Percentiles rank a stretch among this genome's conserved stretches.
Evolutionary conservation across 2,113 vertebrate species (phyloP).

Genomic region (Spea bombifrons): DNA sequence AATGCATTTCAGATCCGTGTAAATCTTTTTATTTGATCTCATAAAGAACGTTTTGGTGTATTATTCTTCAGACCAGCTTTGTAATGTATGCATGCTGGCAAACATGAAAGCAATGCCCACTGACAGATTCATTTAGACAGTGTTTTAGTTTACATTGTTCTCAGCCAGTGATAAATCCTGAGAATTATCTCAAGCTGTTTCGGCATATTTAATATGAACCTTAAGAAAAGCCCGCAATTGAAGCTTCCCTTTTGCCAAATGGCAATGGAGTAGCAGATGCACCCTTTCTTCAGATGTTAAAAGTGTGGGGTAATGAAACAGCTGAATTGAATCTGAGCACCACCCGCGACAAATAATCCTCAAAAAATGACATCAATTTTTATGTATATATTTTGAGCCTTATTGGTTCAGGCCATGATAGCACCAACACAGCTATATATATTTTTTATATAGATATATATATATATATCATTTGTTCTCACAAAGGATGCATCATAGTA

Average conservation of each 20-base stretch:
- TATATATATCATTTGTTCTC: no score
- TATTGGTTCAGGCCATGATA: no score
- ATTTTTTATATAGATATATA: no score
- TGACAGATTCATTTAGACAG: not conserved
- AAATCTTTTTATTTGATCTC: no score
- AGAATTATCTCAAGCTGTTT: not conserved
- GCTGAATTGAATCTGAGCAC: not conserved
- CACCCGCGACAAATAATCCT: not conserved
- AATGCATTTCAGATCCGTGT: no score
- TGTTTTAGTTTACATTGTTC: not conserved
- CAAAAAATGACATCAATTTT: not conserved
- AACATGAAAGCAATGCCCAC: not conserved
- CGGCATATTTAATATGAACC: conserved; percentile 12
- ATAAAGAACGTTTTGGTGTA: no score
- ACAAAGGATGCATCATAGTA: no score
- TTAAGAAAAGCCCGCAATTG: not conserved
- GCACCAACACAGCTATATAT: no score
- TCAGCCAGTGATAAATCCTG: not conserved
- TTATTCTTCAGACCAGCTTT: not conserved
- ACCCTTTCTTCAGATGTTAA: not conserved
- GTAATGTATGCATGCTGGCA: conserved; percentile 5
- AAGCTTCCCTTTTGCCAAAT: not conserved
- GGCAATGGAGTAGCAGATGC: not conserved
- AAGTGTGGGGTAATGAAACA: not conserved
- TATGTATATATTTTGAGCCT: no score